Base-by-base conservation (phyloP, 2,888 invertebrate genomes). In the Ophioninae sp. region DNA sequence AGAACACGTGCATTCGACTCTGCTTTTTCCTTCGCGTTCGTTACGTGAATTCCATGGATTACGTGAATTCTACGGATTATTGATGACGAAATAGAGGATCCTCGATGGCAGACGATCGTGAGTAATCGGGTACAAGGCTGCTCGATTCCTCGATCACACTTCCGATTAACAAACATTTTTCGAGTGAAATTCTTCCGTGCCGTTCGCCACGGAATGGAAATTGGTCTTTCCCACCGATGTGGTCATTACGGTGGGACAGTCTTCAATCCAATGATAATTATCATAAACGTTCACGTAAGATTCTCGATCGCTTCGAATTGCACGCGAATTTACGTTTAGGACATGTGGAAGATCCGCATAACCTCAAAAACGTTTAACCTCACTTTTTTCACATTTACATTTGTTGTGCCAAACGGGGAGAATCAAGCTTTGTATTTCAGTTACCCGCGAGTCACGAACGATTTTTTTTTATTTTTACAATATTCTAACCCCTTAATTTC, bases 51-150 rank as follows among this genome's bases (percentile, higher is more conserved):
- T 23, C 61, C 44, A 61, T 73, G 23, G 73, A 63, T 61, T 72
- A 41, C 72, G 59, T 72, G 59, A 72, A 59, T 59, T 72, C 59
- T 5, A 23, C 41, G 73, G 23, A 61, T 56, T n/a, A 37, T 17
- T 23, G 17, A 22, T 72, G 72, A 58, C n/a, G 73, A 73, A 61
- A 73, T 22, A 73, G 73, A 63, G 73, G 44, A 73, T 73, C 73
- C 59, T 73, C 72, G 22, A 68, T 68, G 17, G 23, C 71, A 51
- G 71, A 59, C 59, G 37, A 59, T 72, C 58, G 59, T 72, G 59
- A 72, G 10, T 22, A 68, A 69, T 30, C 37, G 39, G 59, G 22
- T 37, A 51, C 51, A 51, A 51, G 51, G 51, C 17, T 13, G 51
- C 51, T 20, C 63, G 30, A 17, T 30, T 22, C 22, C 63, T 20